Evolutionary conservation across 2,888 invertebrate genomes (phyloP).

Genomic region (Tachina lurida): DNA sequence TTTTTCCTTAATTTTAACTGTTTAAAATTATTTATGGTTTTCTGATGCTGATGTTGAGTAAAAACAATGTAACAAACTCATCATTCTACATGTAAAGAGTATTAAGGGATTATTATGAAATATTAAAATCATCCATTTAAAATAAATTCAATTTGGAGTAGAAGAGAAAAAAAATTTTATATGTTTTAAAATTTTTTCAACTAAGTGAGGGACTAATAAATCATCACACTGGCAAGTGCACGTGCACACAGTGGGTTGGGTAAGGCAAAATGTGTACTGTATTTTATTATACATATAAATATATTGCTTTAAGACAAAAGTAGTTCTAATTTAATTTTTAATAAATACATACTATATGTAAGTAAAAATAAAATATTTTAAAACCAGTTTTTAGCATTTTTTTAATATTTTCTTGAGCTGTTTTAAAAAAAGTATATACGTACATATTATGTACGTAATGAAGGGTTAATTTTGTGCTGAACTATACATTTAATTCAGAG

Average conservation of each 20-base stretch:
- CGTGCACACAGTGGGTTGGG: background rate
- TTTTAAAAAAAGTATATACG: too few species aligned
- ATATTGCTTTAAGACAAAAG: too few species aligned
- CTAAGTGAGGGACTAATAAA: constrained; percentile 3
- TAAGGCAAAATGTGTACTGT: too few species aligned
- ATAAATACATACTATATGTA: too few species aligned
- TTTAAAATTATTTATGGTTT: constrained; percentile 31
- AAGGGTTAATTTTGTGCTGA: too few species aligned
- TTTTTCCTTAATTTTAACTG: background rate
- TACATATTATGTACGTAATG: too few species aligned
- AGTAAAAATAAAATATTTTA: too few species aligned
- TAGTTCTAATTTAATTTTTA: too few species aligned
- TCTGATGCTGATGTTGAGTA: constrained; percentile 16
- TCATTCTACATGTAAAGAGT: constrained; percentile 19
- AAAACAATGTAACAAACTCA: constrained; percentile 11
- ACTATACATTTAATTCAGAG: too few species aligned
- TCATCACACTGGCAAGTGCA: background rate
- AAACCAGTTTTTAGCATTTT: too few species aligned
- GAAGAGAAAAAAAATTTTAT: background rate
- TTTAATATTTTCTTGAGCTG: too few species aligned
- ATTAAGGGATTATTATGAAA: constrained; percentile 50
- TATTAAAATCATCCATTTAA: constrained; percentile 43
- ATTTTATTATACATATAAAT: background rate
- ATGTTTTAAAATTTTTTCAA: background rate
- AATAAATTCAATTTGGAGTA: constrained; percentile 14